Conservation (phyloP, 1,140 invertebrate genomes). For the Scylla paramamosain region DNA sequence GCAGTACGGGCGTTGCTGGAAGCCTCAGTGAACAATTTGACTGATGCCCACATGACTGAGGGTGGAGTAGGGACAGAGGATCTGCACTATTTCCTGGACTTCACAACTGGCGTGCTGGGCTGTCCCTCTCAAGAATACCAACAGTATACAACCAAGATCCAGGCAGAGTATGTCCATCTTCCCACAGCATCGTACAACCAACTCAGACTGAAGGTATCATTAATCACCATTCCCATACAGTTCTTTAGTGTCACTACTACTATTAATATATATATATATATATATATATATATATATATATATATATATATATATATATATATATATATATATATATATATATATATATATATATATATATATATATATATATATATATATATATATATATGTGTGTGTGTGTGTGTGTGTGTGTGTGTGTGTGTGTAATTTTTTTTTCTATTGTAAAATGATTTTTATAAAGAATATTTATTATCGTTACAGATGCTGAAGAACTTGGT, state of each 20-base stretch:
- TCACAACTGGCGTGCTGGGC: slow-evolving; percentile 63
- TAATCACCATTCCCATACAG: too few relatives aligned
- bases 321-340: too few relatives aligned
- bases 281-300: slow-evolving; percentile 6
- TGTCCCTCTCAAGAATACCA: slow-evolving; percentile 53
- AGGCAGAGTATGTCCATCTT: slow-evolving; percentile 70
- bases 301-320: background rate
- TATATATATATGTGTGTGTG: too few relatives aligned
- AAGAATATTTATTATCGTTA: background rate
- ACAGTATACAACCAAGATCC: slow-evolving; percentile 70
- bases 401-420: too few relatives aligned
- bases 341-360: too few relatives aligned
- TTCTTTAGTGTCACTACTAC: background rate
- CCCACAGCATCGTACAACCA: slow-evolving; percentile 63
- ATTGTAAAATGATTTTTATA: background rate
- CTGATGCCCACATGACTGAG: slow-evolving; percentile 64
- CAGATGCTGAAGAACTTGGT: slow-evolving; percentile 70
- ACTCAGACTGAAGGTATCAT: slow-evolving; percentile 60
- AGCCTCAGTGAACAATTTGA: slow-evolving; percentile 64
- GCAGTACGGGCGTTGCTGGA: slow-evolving; percentile 60
- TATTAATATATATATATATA: background rate
- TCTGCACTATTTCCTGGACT: slow-evolving; percentile 67
- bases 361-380: too few relatives aligned
- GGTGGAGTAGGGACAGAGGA: slow-evolving; percentile 57
- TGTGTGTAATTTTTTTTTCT: background rate